Base-by-base conservation (phyloP, 2,113 vertebrate species). In the Podarcis muralis region DNA sequence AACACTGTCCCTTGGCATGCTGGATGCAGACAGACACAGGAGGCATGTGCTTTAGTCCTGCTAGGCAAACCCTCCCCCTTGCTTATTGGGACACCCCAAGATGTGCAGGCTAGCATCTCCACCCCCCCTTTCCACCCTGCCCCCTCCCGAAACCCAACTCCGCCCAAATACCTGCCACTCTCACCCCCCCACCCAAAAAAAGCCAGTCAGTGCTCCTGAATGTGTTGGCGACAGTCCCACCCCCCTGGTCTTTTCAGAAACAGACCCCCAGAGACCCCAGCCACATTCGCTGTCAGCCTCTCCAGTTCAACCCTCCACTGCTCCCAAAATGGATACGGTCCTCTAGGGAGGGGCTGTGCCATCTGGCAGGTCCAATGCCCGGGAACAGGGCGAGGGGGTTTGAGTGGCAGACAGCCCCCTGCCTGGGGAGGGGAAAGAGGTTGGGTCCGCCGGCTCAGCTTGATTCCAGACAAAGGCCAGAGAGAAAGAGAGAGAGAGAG, bases 391-490 rank as follows among this genome's bases (percentile, higher is more conserved):
- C 8, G 5, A 62, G 71, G 87, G 59, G 59, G 12, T 32, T 37
- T 20, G 5, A 57, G 1, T 3, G 25, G 43, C 30, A 32, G n/a
- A 27, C n/a, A 25, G 23, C 22, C 15, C n/a, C 2, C 30, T 6
- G 3, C 25, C 69, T 12, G n/a, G 48, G 12, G 18, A 37, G 16
- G 35, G 30, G 15, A 15, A 32, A 9, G 87, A 18, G 40, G 20
- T 7, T n/a, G 40, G 35, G 8, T 11, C 27, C 30, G 8, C 30
- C 1, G n/a, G 65, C 65, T 62, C 87, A n/a, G 72, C 40, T 35
- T 11, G 86, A 43, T 81, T 62, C 72, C 81, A 88, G 72, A 88
- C 86, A 87, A 87, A 87, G 86, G 86, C 86, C 86, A 81, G 72
- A 15, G 71, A 40, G 6, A 9, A 9, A 35, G 69, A 15, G 23